Evolutionary conservation across 2,113 vertebrate species (phyloP).

Genomic region (Clupea harengus): DNA sequence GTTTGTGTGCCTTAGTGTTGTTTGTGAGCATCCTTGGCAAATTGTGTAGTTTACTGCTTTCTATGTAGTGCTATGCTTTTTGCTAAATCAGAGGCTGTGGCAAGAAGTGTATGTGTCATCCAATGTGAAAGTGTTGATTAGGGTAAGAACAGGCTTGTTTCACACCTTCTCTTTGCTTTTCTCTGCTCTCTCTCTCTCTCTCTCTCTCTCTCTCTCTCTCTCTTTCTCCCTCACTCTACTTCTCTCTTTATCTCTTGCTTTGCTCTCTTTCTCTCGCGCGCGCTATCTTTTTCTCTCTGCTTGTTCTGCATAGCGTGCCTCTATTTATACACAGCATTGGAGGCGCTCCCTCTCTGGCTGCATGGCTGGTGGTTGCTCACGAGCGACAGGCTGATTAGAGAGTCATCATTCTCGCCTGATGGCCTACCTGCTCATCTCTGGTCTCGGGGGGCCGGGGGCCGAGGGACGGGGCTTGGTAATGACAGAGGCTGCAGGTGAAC

Average conservation of each 20-base stretch:
- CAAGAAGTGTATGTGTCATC: neutral
- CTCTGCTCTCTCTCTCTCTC: neutral
- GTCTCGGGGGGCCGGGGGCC: neutral
- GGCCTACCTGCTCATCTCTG: neutral
- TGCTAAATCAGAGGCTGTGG: constrained; percentile 10
- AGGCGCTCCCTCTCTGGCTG: neutral
- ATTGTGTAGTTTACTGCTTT: neutral
- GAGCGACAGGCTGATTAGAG: constrained; percentile 1
- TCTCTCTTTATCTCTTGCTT: neutral
- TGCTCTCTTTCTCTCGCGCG: neutral
- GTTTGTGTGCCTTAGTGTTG: neutral
- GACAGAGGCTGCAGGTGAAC: constrained; percentile 4
- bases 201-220: neutral
- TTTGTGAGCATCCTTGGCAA: neutral
- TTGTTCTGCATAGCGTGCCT: neutral
- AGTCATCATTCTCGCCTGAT: constrained; percentile 19
- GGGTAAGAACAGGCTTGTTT: neutral
- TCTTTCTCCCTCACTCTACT: neutral
- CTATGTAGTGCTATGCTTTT: neutral
- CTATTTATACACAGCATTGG: neutral
- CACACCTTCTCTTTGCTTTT: neutral
- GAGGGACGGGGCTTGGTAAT: neutral
- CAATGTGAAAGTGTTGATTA: constrained; percentile 16
- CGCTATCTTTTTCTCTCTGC: neutral
- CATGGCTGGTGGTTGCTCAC: neutral